A percentile compares a stretch with the other conserved stretches of the same genome.
Conservation (phyloP, 2,888 invertebrate species). For the Tubulanus polymorphus region DNA sequence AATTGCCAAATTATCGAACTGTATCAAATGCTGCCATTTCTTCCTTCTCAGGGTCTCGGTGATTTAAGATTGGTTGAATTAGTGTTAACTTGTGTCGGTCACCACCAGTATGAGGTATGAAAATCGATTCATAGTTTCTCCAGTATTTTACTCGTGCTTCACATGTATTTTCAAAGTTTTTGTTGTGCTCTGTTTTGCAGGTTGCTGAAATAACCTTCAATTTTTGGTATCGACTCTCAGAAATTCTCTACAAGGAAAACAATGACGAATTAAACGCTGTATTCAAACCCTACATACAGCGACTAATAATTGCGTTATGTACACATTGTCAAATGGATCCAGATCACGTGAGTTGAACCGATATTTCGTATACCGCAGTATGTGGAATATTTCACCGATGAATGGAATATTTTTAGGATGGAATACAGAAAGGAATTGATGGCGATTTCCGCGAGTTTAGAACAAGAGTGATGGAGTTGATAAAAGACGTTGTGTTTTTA, state of each 20-base stretch:
- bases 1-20: too few relatives aligned
- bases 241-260: constrained; percentile 85
- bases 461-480: constrained; percentile 80
- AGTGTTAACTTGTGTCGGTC: constrained; percentile 85
- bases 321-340: constrained; percentile 94
- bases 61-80: constrained; percentile 77
- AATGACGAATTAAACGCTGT: constrained; percentile 72
- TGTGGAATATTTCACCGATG: neutral
- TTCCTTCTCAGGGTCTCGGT: constrained; percentile 52
- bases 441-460: constrained; percentile 74
- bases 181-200: constrained; percentile 48
- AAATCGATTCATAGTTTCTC: neutral
- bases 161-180: neutral
- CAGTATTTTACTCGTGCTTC: neutral
- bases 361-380: neutral
- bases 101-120: constrained; percentile 93
- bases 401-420: constrained; percentile 57
- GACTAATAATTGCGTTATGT: constrained; percentile 83
- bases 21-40: too few relatives aligned
- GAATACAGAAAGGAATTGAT: constrained; percentile 76
- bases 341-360: constrained; percentile 67
- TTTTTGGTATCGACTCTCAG: constrained; percentile 93
- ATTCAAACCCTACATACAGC: constrained; percentile 86
- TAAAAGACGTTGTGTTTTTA: constrained; percentile 95
- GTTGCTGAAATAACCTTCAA: constrained; percentile 86